Conservation (phyloP, 23 tunicate genomes). For the Oikopleura albicans region DNA sequence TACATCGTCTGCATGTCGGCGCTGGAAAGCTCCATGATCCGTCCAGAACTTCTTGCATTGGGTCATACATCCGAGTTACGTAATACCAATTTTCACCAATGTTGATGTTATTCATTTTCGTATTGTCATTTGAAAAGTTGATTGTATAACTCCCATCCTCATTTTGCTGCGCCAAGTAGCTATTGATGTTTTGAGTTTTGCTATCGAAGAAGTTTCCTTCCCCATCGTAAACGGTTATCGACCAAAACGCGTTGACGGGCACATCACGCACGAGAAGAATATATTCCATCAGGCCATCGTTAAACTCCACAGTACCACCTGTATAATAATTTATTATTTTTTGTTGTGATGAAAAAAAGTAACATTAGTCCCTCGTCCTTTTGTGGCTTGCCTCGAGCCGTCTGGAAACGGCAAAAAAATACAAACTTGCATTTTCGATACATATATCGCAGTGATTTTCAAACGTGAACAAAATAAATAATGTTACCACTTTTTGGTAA, state of each 20-base stretch:
- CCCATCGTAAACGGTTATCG: neutral
- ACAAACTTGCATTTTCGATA: too few relatives aligned
- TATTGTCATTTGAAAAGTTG: neutral
- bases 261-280: too few relatives aligned
- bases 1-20: too few relatives aligned
- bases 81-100: neutral
- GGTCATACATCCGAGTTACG: neutral
- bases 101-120: neutral
- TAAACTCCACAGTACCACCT: neutral
- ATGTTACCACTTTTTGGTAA: too few relatives aligned
- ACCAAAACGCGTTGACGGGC: neutral
- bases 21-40: neutral
- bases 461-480: too few relatives aligned
- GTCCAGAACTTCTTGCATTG: neutral
- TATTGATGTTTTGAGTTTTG: neutral
- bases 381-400: too few relatives aligned
- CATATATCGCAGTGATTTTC: too few relatives aligned
- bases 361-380: too few relatives aligned
- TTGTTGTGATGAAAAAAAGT: too few relatives aligned
- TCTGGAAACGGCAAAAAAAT: too few relatives aligned
- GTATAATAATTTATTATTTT: too few relatives aligned
- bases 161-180: neutral
- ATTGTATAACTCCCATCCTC: neutral
- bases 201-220: neutral
- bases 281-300: neutral